Percentiles rank a stretch among this genome's conserved stretches.
These are phyloP conservation scores for Mythimna impura DNA, from an alignment of 2,888 invertebrate genomes.

Conservation along the genomic window DNA sequence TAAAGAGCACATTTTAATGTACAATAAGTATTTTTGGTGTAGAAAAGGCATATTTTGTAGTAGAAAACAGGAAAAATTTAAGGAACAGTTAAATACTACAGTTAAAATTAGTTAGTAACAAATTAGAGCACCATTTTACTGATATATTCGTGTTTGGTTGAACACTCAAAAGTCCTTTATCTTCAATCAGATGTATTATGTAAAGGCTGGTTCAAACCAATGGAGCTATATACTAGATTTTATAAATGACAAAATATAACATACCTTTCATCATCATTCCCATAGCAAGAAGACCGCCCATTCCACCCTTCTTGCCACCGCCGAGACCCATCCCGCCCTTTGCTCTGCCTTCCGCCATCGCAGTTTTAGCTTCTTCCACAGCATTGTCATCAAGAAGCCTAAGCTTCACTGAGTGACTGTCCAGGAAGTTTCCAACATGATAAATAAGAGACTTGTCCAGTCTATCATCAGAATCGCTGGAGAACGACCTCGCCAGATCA, in stretches of 20 bases:
- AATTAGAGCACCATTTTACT: too few species aligned
- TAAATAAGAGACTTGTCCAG: conserved; percentile 93
- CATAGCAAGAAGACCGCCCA: conserved; percentile 89
- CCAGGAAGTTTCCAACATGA: conserved; percentile 92
- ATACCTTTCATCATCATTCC: conserved; percentile 92
- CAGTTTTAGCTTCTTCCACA: conserved; percentile 88
- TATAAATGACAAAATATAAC: conserved; percentile 22
- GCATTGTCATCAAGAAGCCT: conserved; percentile 91
- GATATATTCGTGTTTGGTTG: too few species aligned
- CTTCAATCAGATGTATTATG: too few species aligned
- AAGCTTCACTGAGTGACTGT: conserved; percentile 93
- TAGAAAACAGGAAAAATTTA: too few species aligned
- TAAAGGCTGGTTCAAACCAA: not conserved
- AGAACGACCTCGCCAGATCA: conserved; percentile 93
- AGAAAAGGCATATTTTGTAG: too few species aligned
- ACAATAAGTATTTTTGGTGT: too few species aligned
- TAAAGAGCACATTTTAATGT: too few species aligned
- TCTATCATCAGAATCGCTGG: conserved; percentile 93
- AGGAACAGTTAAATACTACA: too few species aligned
- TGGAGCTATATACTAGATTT: not conserved
- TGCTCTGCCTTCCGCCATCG: conserved; percentile 83
- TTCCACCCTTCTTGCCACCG: conserved; percentile 82
- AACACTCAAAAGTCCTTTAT: too few species aligned
- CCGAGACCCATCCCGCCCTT: conserved; percentile 78
- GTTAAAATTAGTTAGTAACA: too few species aligned